phyloP scores from a whole-genome alignment of 2,888 invertebrate species.

The Rhagonycha lutea region DNA sequence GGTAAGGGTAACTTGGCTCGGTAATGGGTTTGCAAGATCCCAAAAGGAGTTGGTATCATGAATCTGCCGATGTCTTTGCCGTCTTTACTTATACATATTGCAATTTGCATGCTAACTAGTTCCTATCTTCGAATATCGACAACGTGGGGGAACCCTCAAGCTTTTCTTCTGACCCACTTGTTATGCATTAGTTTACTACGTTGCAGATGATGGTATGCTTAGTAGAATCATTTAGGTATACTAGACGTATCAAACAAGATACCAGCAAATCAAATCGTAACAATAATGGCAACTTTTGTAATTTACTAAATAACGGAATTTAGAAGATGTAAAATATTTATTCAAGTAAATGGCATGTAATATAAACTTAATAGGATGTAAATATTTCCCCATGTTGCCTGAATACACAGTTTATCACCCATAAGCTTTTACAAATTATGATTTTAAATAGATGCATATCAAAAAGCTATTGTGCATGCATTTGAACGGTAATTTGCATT shows the following conservation, averaged over 20 bases:
- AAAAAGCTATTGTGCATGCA: slow-evolving; percentile 36
- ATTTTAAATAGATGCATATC: slow-evolving; percentile 44
- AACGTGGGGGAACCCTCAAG: slow-evolving; percentile 36
- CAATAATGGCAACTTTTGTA: background rate
- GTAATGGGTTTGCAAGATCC: slow-evolving; percentile 25
- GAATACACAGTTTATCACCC: slow-evolving; percentile 27
- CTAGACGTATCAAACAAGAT: slow-evolving; percentile 1
- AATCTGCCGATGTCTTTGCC: slow-evolving; percentile 44
- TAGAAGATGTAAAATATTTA: background rate
- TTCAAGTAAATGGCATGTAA: slow-evolving; percentile 16
- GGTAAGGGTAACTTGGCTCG: slow-evolving; percentile 10
- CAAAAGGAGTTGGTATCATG: slow-evolving; percentile 27
- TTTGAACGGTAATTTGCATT: slow-evolving; percentile 47
- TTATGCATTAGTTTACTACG: slow-evolving; percentile 29
- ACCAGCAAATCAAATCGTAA: background rate
- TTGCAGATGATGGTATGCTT: slow-evolving; percentile 26
- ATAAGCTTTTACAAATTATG: slow-evolving; percentile 32
- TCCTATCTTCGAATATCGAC: slow-evolving; percentile 55
- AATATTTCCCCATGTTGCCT: slow-evolving; percentile 23
- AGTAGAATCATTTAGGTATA: slow-evolving; percentile 13
- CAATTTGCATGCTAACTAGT: slow-evolving; percentile 57
- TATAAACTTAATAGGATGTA: slow-evolving; percentile 27
- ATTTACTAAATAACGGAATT: background rate
- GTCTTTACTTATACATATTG: slow-evolving; percentile 48
- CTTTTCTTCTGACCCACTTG: slow-evolving; percentile 31